Evolutionary conservation across 2,113 vertebrate genomes (phyloP).

Genomic region (Nanorana parkeri): DNA sequence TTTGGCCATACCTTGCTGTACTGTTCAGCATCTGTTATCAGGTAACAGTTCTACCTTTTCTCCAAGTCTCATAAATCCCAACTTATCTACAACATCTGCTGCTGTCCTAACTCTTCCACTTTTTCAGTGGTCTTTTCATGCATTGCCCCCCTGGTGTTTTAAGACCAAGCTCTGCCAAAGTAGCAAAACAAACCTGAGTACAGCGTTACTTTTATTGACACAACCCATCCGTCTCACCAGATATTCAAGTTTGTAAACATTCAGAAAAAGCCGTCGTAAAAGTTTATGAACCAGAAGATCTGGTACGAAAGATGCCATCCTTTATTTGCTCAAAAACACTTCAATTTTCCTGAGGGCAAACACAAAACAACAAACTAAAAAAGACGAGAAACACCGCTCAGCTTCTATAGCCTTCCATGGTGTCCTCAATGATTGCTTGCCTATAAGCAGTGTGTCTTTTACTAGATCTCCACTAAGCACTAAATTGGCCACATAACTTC

Average conservation of each 20-base stretch:
- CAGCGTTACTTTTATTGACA: background rate
- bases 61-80: no score
- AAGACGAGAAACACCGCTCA: background rate
- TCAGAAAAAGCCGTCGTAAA: constrained; percentile 21
- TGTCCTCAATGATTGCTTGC: background rate
- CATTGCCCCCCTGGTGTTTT: background rate
- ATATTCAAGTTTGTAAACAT: constrained; percentile 27
- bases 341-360: constrained; percentile 3
- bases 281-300: constrained; percentile 33
- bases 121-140: no score
- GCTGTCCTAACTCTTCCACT: no score
- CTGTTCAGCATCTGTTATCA: no score
- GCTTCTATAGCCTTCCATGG: background rate
- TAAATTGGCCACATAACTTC: no score
- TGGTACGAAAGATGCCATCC: background rate
- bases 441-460: background rate
- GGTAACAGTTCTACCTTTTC: no score
- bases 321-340: background rate
- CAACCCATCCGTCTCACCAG: background rate
- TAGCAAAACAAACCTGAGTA: background rate
- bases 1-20: no score
- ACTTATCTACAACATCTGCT: no score
- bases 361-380: background rate
- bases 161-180: background rate
- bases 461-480: no score